A percentile compares a stretch with the other conserved stretches of the same genome.
Conservation (phyloP, 2,797 vertebrate species). For the Gambusia yucatana region DNA sequence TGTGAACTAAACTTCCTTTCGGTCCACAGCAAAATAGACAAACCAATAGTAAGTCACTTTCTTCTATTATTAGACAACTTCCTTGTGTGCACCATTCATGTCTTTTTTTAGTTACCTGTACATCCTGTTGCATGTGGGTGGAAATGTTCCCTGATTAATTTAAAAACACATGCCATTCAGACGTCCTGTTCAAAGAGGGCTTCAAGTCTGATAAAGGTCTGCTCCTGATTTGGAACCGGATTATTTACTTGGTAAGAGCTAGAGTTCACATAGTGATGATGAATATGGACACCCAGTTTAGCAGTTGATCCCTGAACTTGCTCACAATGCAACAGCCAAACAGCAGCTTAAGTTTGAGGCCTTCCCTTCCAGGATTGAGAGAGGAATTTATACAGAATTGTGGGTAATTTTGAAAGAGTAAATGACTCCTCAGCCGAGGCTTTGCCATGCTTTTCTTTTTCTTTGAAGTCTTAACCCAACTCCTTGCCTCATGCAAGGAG, state of each 20-base stretch:
- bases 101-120: slow-evolving; percentile 42
- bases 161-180: slow-evolving; percentile 56
- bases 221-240: slow-evolving; percentile 28
- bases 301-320: slow-evolving; percentile 53
- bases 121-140: slow-evolving; percentile 67
- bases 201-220: slow-evolving; percentile 33
- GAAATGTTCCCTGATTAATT: slow-evolving; percentile 72
- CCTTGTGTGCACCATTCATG: slow-evolving; percentile 19
- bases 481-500: slow-evolving; percentile 30
- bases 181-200: slow-evolving; percentile 16
- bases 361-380: slow-evolving; percentile 17
- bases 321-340: slow-evolving; percentile 57
- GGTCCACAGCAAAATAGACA: slow-evolving; percentile 36
- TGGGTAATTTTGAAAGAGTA: slow-evolving; percentile 29
- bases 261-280: slow-evolving; percentile 20
- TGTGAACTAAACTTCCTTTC: slow-evolving; percentile 58
- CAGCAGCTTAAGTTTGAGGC: slow-evolving; percentile 46
- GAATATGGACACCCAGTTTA: slow-evolving; percentile 17
- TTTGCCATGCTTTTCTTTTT: slow-evolving; percentile 20
- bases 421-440: slow-evolving; percentile 16
- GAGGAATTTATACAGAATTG: slow-evolving; percentile 44
- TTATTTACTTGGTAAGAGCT: slow-evolving; percentile 32
- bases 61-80: slow-evolving; percentile 62
- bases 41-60: slow-evolving; percentile 41
- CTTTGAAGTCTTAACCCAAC: slow-evolving; percentile 51